Evolutionary conservation across 2,888 invertebrate species (phyloP).

Genomic region (Mythimna vitellina): DNA sequence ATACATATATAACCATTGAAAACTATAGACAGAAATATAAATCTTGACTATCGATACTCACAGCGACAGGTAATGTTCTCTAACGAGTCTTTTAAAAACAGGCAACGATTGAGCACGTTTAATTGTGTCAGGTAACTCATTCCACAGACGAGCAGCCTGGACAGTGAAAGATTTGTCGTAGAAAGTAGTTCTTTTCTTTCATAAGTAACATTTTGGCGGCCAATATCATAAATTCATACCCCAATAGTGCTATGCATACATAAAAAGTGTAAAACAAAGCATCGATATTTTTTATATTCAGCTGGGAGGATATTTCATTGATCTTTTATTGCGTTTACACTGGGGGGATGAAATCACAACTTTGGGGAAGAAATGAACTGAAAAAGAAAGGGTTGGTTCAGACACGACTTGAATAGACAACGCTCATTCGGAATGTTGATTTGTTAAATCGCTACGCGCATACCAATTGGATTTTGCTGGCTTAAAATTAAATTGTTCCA

Average conservation of each 20-base stretch:
- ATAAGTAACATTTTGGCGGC: not conserved
- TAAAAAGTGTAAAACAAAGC: slow-evolving; percentile 54
- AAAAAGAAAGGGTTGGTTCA: slow-evolving; percentile 82
- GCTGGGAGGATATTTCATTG: slow-evolving; percentile 71
- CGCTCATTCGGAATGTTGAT: slow-evolving; percentile 80
- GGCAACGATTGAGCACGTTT: no score
- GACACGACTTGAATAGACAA: slow-evolving; percentile 81
- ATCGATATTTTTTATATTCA: slow-evolving; percentile 58
- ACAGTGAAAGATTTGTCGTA: no score
- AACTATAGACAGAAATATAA: no score
- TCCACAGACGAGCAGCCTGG: no score
- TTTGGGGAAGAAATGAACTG: slow-evolving; percentile 84
- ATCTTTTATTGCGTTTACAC: slow-evolving; percentile 79
- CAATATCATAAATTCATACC: slow-evolving; percentile 21
- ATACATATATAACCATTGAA: no score
- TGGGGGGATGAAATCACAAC: slow-evolving; percentile 83
- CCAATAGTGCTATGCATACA: slow-evolving; percentile 3
- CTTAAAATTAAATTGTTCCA: slow-evolving; percentile 75
- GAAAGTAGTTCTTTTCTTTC: not conserved
- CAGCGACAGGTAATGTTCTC: no score
- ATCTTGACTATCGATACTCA: no score
- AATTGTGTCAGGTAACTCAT: no score
- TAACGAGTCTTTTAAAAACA: no score
- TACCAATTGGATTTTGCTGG: slow-evolving; percentile 76
- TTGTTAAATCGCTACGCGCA: slow-evolving; percentile 80